Evolutionary conservation across 2,888 invertebrate species (phyloP), one percentile per base, ranked within the genome.

Genomic region (Candidula unifasciata): DNA sequence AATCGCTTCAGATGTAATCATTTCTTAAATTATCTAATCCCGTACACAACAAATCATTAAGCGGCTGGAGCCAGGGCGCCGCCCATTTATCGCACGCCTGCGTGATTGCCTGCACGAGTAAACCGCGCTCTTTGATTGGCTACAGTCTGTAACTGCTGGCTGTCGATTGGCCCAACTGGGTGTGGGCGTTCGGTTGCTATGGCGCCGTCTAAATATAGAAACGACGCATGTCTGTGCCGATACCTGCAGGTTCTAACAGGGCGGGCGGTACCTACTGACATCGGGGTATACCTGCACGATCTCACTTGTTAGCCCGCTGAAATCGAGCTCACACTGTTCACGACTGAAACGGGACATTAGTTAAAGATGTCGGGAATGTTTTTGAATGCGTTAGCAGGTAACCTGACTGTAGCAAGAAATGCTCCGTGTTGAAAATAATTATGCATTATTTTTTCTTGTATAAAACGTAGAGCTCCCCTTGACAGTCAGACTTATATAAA

Each of bases 301-400:
- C 44, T 44, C 44, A 44, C 44, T 44, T 44, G 44, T 44, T 44
- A 44, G 13, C 44, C 44, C 44, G 6, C 44, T 44, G 18, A 54
- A 54, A 27, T 33, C 52, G 33, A 69, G 21, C 54, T 18, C 74
- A 54, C 21, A 27, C n/a, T 21, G 24, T 71, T 71, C 71, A n/a
- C 13, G 27, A 3, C 16, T 3, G 21, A 33, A 18, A 13, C 8
- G 3, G 18, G 33, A 35, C 52, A 30, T 6, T 30, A 21, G 54
- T 33, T 54, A 21, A 52, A 10, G 27, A 78, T 64, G 64, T 35
- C 77, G 60, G 77, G 77, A 78, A 78, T 60, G 30, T 78, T 78
- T 52, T 35, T 78, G 37, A 78, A 74, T 37, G 37, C 60, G 24
- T 64, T 78, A n/a, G 30, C 78, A 64, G 78, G 78, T 78, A 35